These are phyloP conservation scores for Phaethon lepturus DNA, from an alignment of 2,113 vertebrate species.

Conservation along the genomic window DNA sequence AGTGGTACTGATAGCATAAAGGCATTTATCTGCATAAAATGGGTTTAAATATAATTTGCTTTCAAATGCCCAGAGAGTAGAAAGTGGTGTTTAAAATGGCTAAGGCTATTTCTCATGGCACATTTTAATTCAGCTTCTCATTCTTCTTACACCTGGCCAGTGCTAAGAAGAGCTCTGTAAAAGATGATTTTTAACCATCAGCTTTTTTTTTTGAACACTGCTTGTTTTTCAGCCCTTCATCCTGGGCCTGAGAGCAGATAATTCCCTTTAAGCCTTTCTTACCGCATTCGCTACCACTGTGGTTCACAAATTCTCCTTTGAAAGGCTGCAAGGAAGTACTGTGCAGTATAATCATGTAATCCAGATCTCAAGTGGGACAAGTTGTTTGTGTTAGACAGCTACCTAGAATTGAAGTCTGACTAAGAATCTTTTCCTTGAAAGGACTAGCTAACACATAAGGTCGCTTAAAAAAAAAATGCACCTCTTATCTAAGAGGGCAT, in stretches of 20 bases:
- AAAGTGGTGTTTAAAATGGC: neutral
- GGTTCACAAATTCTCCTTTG: neutral
- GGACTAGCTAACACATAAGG: neutral
- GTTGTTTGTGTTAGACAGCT: neutral
- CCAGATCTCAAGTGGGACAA: neutral
- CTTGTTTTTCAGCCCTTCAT: neutral
- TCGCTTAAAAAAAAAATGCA: neutral
- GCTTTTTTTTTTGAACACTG: neutral
- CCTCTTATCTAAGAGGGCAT: neutral
- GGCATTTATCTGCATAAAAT: neutral
- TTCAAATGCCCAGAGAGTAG: neutral
- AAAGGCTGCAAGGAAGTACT: neutral
- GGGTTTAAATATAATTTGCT: neutral
- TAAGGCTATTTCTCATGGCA: neutral
- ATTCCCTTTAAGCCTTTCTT: neutral
- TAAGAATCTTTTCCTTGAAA: neutral
- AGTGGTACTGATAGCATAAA: neutral
- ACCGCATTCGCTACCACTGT: neutral
- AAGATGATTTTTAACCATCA: neutral
- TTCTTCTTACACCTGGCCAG: neutral
- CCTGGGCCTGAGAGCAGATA: neutral
- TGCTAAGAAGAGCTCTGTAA: neutral
- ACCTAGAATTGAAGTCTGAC: neutral
- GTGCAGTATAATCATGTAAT: neutral
- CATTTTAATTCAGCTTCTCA: neutral